Conservation (phyloP, 2,888 invertebrate species). For the Aplocera efformata region DNA sequence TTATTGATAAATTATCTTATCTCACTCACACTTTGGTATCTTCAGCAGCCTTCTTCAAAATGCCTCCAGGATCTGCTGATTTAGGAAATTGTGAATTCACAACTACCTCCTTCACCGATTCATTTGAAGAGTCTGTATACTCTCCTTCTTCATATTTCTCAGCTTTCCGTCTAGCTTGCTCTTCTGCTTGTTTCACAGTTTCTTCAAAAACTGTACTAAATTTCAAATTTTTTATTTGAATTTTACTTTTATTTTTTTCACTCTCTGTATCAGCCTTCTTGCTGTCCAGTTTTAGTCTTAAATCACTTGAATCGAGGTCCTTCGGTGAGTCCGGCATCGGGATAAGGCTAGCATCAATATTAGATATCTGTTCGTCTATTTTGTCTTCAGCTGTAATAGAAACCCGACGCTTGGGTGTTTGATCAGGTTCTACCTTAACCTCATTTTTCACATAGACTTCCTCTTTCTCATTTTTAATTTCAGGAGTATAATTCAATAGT, state of each 20-base stretch:
- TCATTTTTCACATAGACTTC: constrained; percentile 35
- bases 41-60: constrained; percentile 69
- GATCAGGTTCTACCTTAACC: constrained; percentile 36
- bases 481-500: constrained; percentile 25
- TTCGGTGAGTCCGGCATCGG: constrained; percentile 69
- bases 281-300: constrained; percentile 37
- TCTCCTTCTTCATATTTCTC: constrained; percentile 84
- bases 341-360: constrained; percentile 52
- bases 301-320: constrained; percentile 46
- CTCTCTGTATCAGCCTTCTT: constrained; percentile 44
- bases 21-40: constrained; percentile 77
- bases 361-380: constrained; percentile 32
- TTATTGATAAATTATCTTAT: too few relatives aligned
- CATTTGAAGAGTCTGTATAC: constrained; percentile 72
- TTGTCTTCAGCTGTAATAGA: constrained; percentile 44
- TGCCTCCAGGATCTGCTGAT: constrained; percentile 70
- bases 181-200: constrained; percentile 83
- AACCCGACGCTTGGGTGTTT: constrained; percentile 30
- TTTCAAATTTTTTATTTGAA: constrained; percentile 85
- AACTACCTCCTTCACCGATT: constrained; percentile 57
- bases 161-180: constrained; percentile 80
- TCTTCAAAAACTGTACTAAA: constrained; percentile 84
- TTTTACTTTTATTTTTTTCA: constrained; percentile 78
- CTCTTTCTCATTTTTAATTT: constrained; percentile 41
- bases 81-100: constrained; percentile 68